Percentiles rank a stretch among this genome's conserved stretches.
phyloP scores from a whole-genome alignment of 1,140 invertebrate species.

The Galleria mellonella region DNA sequence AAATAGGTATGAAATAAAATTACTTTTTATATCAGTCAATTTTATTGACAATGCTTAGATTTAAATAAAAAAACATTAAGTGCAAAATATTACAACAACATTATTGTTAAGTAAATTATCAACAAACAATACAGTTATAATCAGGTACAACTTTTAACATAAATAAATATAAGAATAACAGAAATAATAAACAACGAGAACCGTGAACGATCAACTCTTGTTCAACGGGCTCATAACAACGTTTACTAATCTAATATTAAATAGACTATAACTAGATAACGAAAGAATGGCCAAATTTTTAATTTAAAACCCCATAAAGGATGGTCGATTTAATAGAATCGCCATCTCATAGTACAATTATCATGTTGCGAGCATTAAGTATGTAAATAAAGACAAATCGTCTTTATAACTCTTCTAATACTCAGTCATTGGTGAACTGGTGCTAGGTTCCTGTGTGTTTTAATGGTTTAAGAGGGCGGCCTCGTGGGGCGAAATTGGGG shows the following conservation, averaged over 20 bases:
- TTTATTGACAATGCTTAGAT: constrained; percentile 10
- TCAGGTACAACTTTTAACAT: constrained; percentile 13
- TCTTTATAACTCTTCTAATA: too few relatives aligned
- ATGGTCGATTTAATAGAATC: too few relatives aligned
- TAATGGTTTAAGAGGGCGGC: constrained; percentile 35
- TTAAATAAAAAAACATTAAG: constrained; percentile 4
- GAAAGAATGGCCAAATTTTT: neutral
- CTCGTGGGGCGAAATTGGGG: constrained; percentile 54
- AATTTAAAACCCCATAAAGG: too few relatives aligned
- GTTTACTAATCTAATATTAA: neutral
- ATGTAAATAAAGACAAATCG: too few relatives aligned
- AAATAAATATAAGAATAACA: constrained; percentile 10
- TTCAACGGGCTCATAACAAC: too few relatives aligned
- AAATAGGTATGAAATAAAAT: too few relatives aligned
- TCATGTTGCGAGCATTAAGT: too few relatives aligned
- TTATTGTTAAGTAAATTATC: neutral
- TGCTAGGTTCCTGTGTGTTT: neutral
- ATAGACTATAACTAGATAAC: constrained; percentile 4
- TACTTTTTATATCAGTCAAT: neutral
- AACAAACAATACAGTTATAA: neutral
- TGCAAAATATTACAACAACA: constrained; percentile 6
- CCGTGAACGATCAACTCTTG: too few relatives aligned
- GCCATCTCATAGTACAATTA: too few relatives aligned
- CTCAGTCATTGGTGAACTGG: too few relatives aligned
- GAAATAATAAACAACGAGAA: neutral